Conservation (phyloP, 2,888 invertebrate species). For the Brachypalpus laphriformis region DNA sequence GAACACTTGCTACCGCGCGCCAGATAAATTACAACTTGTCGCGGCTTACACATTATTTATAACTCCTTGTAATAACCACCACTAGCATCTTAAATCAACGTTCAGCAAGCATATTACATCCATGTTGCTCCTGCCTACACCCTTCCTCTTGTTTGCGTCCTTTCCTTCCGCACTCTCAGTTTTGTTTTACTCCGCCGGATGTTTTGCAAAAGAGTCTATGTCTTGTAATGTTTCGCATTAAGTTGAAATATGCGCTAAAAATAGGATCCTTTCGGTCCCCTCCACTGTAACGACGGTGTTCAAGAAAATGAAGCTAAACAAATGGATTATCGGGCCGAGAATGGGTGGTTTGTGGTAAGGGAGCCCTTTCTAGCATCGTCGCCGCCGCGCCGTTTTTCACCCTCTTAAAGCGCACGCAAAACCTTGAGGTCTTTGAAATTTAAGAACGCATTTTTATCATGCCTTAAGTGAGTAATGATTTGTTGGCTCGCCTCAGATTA, state of each 20-base stretch:
- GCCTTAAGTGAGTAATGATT: slow-evolving; percentile 54
- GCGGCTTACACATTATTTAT: slow-evolving; percentile 14
- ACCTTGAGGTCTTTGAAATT: slow-evolving; percentile 16
- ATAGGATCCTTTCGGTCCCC: slow-evolving; percentile 14
- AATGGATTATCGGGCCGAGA: slow-evolving; percentile 21
- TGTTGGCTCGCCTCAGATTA: slow-evolving; percentile 32
- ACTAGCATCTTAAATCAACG: slow-evolving; percentile 19
- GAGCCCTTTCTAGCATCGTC: not conserved
- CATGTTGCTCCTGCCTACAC: not conserved
- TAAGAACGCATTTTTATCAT: slow-evolving; percentile 21
- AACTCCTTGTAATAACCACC: not conserved
- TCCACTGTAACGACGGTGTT: slow-evolving; percentile 1
- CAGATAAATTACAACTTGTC: not conserved
- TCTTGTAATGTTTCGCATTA: slow-evolving; percentile 4
- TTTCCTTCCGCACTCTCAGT: not conserved
- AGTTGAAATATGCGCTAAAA: slow-evolving; percentile 34
- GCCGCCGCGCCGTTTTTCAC: not conserved
- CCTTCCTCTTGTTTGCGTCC: not conserved
- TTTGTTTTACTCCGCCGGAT: not conserved
- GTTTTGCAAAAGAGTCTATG: not conserved
- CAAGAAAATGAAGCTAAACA: slow-evolving; percentile 39
- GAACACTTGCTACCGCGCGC: not conserved
- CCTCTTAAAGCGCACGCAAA: not conserved
- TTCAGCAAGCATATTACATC: slow-evolving; percentile 2
- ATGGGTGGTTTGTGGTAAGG: not conserved